Conservation (phyloP, 1,140 invertebrate genomes). For the Bombyx mandarina region DNA sequence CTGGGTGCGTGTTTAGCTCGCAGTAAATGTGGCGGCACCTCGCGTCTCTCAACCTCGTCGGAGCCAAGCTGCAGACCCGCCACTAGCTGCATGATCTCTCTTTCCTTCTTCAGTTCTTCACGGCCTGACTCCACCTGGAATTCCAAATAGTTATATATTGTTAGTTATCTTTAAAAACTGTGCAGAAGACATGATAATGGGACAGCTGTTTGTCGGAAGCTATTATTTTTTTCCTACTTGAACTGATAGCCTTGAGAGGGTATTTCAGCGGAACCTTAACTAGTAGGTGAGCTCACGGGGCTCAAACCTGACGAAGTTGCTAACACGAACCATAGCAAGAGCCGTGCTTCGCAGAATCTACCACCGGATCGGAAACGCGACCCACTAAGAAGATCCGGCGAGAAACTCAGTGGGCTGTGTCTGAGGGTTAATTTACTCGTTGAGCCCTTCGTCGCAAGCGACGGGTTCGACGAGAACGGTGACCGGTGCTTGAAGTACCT, state of each 20-base stretch:
- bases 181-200: neutral
- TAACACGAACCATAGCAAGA: no score
- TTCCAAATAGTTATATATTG: neutral
- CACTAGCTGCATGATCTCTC: conserved; percentile 93
- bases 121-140: conserved; percentile 73
- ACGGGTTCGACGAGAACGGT: no score
- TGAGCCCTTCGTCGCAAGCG: no score
- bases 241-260: neutral
- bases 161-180: neutral
- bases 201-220: no score
- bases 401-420: no score
- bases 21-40: conserved; percentile 73
- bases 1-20: conserved; percentile 63
- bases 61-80: conserved; percentile 88
- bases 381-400: no score
- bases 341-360: no score
- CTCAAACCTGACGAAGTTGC: no score
- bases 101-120: conserved; percentile 88
- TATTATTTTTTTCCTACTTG: neutral
- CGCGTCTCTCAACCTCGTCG: conserved; percentile 79
- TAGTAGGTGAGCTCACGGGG: no score
- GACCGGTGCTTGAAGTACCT: neutral
- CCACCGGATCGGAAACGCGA: no score
- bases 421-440: no score
- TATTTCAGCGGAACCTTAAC: no score